phyloP scores from a whole-genome alignment of 1,140 invertebrate genomes.

The Carcinoscorpius rotundicauda region DNA sequence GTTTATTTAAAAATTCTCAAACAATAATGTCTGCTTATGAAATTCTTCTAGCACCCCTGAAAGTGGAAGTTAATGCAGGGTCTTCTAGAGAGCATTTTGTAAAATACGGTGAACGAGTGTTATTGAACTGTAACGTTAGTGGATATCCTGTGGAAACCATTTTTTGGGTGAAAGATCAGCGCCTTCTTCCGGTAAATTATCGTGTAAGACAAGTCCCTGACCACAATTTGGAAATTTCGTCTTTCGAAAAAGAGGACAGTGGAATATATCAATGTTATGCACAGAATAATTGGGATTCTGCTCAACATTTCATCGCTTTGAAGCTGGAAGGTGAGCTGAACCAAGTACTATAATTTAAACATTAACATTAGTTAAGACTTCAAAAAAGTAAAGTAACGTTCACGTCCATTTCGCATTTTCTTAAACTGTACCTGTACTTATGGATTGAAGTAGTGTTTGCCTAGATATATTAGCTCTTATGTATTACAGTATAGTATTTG shows the following conservation, averaged over 20 bases:
- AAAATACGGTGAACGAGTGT: slow-evolving; percentile 19
- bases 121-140: slow-evolving; percentile 20
- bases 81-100: slow-evolving; percentile 14
- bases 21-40: too few species aligned
- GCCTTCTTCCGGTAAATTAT: slow-evolving; percentile 15
- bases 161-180: slow-evolving; percentile 20
- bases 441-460: too few species aligned
- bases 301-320: slow-evolving; percentile 17
- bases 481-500: too few species aligned
- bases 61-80: slow-evolving; percentile 9
- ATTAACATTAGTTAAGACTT: too few species aligned
- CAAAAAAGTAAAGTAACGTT: too few species aligned
- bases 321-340: slow-evolving; percentile 18
- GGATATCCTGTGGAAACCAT: slow-evolving; percentile 13
- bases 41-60: slow-evolving; percentile 14
- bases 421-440: too few species aligned
- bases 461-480: too few species aligned
- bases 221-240: slow-evolving; percentile 14
- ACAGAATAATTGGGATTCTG: slow-evolving; percentile 19
- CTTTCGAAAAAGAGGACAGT: slow-evolving; percentile 19
- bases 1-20: too few species aligned
- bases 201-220: slow-evolving; percentile 13
- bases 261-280: slow-evolving; percentile 22
- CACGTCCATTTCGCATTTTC: too few species aligned
- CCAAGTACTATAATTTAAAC: too few species aligned